Percentiles rank a stretch among this genome's conserved stretches.
Evolutionary conservation across 2,888 invertebrate genomes (phyloP).

Genomic region (Drosophila anomalipes): DNA sequence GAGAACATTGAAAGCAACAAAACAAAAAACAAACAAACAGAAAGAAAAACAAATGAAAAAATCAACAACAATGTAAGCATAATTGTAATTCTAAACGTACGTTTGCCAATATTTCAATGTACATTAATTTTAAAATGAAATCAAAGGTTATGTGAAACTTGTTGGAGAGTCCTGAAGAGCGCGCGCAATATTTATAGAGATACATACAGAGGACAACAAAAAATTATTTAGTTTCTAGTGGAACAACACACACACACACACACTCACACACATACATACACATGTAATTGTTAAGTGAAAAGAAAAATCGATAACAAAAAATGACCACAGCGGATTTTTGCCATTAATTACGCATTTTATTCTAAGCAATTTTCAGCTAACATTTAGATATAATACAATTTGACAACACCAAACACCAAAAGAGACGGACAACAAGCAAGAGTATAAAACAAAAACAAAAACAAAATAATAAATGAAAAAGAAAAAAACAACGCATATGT

Average conservation of each 20-base stretch:
- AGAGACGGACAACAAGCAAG: constrained; percentile 46
- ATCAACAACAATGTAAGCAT: constrained; percentile 35
- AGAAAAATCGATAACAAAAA: constrained; percentile 34
- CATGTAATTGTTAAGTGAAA: constrained; percentile 48
- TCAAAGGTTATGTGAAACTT: constrained; percentile 68
- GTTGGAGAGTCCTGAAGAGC: constrained; percentile 44
- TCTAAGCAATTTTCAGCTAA: constrained; percentile 66
- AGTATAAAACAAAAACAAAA: constrained; percentile 12
- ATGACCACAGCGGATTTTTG: constrained; percentile 70
- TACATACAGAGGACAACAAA: constrained; percentile 35
- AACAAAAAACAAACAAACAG: neutral
- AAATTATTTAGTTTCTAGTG: constrained; percentile 75
- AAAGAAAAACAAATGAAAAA: constrained; percentile 8
- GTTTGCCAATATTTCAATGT: constrained; percentile 71
- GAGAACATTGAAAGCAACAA: constrained; percentile 51
- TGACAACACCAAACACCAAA: constrained; percentile 59
- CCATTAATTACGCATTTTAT: constrained; percentile 77
- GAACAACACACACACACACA: constrained; percentile 24
- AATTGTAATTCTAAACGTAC: constrained; percentile 47
- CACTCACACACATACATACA: constrained; percentile 20
- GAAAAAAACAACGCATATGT: constrained; percentile 17
- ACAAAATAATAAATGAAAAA: neutral
- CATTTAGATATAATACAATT: constrained; percentile 40
- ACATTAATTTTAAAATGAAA: constrained; percentile 60
- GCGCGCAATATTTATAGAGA: constrained; percentile 62